Base-by-base conservation (phyloP, 92 coral and sea anemone genomes). In the Palythoa heliodiscus region DNA sequence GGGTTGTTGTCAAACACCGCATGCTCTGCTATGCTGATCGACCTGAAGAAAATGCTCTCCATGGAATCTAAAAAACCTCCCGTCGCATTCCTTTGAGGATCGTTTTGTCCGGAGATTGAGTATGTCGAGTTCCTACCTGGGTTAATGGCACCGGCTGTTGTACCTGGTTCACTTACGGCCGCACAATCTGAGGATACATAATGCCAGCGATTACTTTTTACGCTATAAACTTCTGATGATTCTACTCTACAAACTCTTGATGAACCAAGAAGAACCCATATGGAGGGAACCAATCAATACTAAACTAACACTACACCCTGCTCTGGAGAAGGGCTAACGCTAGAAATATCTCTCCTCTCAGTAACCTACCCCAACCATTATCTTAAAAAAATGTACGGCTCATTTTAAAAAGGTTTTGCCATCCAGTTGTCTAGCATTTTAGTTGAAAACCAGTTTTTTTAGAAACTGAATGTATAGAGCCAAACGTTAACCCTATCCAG, bases 1-100 rank as follows among this genome's bases (percentile, higher is more conserved):
- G 88, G 84, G 58, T 90, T 87, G 86, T 94, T 87, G 70, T 77
- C 77, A 71, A 94, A 94, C 38, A 67, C 80, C 11, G 83, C 48
- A 16, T 71, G 84, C 24, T 86, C 84, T n/a, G 64, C 89, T 25
- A 43, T 72, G 82, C 92, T 92, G 79, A 74, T 63, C 12, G 87
- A 50, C 20, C 82, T 91, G 53, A 52, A 82, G 57, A 87, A 73
- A 71, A 94, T 86, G 66, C 86, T 77, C 15, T 87, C 95, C 7
- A 75, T 77, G 12, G 87, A 77, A 80, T 91, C 95, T n/a, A 89
- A 48, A 83, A 90, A 86, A 19, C 75, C 97, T n/a, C 74, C 52
- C 11, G 74, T 74, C 35, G 88, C 93, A 15, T 52, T 70, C 7
- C 81, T 88, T 11, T 85, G 90, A 10, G 73, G 23, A 22, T 82